Base-by-base conservation (phyloP, 2,113 vertebrate species). In the Psophia crepitans region DNA sequence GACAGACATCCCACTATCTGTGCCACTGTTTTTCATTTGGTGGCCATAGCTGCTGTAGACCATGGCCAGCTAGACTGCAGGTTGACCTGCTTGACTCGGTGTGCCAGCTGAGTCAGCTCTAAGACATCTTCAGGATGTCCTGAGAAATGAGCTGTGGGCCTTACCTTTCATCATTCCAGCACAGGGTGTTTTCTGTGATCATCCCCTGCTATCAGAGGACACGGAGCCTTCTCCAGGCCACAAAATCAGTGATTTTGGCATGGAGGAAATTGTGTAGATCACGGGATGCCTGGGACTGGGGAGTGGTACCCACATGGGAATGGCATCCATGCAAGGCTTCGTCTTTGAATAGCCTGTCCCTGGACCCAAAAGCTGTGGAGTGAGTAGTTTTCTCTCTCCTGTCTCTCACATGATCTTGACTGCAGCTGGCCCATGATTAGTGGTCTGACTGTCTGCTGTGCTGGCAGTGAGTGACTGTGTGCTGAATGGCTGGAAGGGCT, bases 391-490 rank as follows among this genome's bases (percentile, higher is more conserved):
- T 71, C 24, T 68, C 73, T 79, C 20, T 74, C 58, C 64, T 56
- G 41, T 78, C 35, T 63, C 61, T 92, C 95, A 95, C 60, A 82
- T 91, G 91, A 90, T 80, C 16, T 74, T 51, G n/a, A 8, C 84
- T 13, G 1, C 41, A 48, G 57, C 76, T 87, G 84, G 80, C 37
- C 87, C n/a, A 0, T 93, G 35, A 33, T 97, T 84, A 80, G 89
- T 88, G 96, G 89, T 90, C 46, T 65, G 83, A 43, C 54, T 58
- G 77, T 73, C 83, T 82, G 93, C 81, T 84, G 43, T 71, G 63
- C 82, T 96, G 94, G 78, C 89, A 82, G 61, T 5, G 43, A 39
- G 15, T 39, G 30, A 3, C 71, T 60, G 39, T 37, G 16, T 54
- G 73, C 86, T 78, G 46, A 7, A 41, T 30, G 66, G 39, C 93